phyloP scores from a whole-genome alignment of 1,140 invertebrate species.

The Metaphire vulgaris region DNA sequence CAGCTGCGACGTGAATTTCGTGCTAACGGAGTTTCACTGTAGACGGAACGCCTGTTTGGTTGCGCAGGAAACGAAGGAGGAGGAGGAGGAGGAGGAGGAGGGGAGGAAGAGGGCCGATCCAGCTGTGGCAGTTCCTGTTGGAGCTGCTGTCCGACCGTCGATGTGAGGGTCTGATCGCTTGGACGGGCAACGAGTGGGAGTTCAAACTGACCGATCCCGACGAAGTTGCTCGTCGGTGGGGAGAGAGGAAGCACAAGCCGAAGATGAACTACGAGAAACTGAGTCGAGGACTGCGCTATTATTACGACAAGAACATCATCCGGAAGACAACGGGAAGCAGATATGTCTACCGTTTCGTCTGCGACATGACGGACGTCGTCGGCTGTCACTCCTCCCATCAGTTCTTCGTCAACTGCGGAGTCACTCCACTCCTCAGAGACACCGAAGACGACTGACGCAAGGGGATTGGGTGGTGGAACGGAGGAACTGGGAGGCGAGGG shows the following conservation, averaged over 20 bases:
- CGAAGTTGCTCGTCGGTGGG: constrained; percentile 92
- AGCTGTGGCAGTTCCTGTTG: constrained; percentile 91
- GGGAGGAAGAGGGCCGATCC: constrained; percentile 43
- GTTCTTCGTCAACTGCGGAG: constrained; percentile 28
- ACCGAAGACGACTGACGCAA: neutral
- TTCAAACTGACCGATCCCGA: constrained; percentile 96
- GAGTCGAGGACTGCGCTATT: constrained; percentile 88
- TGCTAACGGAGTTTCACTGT: no score
- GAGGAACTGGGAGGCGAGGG: no score
- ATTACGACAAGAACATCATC: constrained; percentile 98
- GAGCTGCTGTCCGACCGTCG: constrained; percentile 92
- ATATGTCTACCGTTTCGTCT: constrained; percentile 95
- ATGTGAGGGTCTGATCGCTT: constrained; percentile 91
- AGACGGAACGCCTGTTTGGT: no score
- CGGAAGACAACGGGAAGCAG: constrained; percentile 85
- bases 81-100: no score
- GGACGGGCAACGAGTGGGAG: constrained; percentile 97
- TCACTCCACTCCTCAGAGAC: neutral
- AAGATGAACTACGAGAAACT: constrained; percentile 99
- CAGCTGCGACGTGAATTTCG: no score
- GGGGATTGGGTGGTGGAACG: no score
- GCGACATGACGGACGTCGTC: constrained; percentile 71
- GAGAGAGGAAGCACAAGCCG: constrained; percentile 93
- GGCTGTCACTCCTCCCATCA: constrained; percentile 47
- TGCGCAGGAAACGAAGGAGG: no score